These are phyloP conservation scores for Sander lucioperca DNA, from an alignment of 2,113 vertebrate species.

Conservation along the genomic window DNA sequence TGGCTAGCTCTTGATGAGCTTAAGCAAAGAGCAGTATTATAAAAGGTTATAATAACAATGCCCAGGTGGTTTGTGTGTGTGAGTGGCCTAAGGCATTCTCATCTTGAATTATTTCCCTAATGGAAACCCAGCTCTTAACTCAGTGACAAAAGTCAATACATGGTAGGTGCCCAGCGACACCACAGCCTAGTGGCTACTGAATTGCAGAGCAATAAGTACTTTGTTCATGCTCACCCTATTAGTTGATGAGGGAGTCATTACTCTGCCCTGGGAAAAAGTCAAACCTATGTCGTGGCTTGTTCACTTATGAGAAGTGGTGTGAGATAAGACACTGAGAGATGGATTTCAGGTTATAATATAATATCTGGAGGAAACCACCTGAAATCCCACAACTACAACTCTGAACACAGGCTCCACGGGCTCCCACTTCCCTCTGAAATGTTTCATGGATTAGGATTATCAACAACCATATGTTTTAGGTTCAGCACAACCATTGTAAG, in stretches of 20 bases:
- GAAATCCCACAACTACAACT: background rate
- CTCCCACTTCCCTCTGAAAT: slow-evolving; percentile 4
- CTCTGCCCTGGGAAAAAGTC: slow-evolving; percentile 11
- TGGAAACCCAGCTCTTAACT: slow-evolving; percentile 53
- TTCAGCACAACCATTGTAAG: background rate
- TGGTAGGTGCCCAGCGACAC: slow-evolving; percentile 35
- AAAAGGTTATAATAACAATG: slow-evolving; percentile 47
- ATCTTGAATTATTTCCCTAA: slow-evolving; percentile 68
- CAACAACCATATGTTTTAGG: background rate
- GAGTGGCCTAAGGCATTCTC: slow-evolving; percentile 46
- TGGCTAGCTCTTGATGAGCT: slow-evolving; percentile 34
- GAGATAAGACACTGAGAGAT: too few relatives aligned
- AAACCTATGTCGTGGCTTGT: background rate
- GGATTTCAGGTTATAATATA: too few relatives aligned
- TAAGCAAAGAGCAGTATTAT: slow-evolving; percentile 42
- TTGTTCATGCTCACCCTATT: slow-evolving; percentile 10
- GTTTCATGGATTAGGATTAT: slow-evolving; percentile 26
- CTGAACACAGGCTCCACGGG: background rate
- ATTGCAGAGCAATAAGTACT: slow-evolving; percentile 12
- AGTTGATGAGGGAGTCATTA: slow-evolving; percentile 30
- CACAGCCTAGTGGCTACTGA: slow-evolving; percentile 30
- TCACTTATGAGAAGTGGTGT: too few relatives aligned
- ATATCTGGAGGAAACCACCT: too few relatives aligned
- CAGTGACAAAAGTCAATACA: slow-evolving; percentile 61
- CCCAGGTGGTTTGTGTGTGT: slow-evolving; percentile 36